Evolutionary conservation across 2,113 vertebrate species (phyloP), one percentile per base, ranked within the genome.

Genomic region (Tympanuchus pallidicinctus): DNA sequence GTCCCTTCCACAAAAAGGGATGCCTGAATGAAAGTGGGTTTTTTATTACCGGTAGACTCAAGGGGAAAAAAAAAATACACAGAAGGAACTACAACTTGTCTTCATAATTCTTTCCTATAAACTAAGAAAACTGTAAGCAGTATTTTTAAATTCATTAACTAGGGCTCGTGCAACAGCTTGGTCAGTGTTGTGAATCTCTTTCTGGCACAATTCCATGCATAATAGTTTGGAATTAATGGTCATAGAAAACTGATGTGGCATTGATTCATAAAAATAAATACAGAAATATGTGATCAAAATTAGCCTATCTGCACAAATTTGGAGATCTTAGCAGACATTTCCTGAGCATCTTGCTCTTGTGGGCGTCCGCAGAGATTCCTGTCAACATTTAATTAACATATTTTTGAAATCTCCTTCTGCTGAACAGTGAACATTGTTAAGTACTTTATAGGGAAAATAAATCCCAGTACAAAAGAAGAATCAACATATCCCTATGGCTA

Each of bases 251-350:
- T 83, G 85, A 81, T 91, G 90, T 74, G 54, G 64, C 91, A 89
- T 86, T 94, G 90, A 95, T 94, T 96, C 91, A 94, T 96, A 94
- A 94, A 95, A 94, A 88, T 88, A 82, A 93, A 72, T 42, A 34
- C 54, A 90, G 76, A 84, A 94, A n/a, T 75, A 73, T 65, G 61
- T 86, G 80, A 94, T 92, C 93, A 92, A 94, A 97, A 95, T 96
- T 93, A 95, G 85, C 81, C 27, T 90, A 90, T 27, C 54, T 92
- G 61, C 63, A 84, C 82, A 94, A 54, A 90, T 97, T 93, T 88
- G 92, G 76, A 90, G 76, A 63, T 66, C 70, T 88, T 73, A 92
- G 52, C 70, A 94, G 65, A 72, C 36, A 73, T 95, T 94, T 95
- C 78, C 61, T 61, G 89, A 77, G 63, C 75, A 40, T 94, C 76